Conservation (phyloP, 2,113 vertebrate genomes). For the Colistium nudipinnis region DNA sequence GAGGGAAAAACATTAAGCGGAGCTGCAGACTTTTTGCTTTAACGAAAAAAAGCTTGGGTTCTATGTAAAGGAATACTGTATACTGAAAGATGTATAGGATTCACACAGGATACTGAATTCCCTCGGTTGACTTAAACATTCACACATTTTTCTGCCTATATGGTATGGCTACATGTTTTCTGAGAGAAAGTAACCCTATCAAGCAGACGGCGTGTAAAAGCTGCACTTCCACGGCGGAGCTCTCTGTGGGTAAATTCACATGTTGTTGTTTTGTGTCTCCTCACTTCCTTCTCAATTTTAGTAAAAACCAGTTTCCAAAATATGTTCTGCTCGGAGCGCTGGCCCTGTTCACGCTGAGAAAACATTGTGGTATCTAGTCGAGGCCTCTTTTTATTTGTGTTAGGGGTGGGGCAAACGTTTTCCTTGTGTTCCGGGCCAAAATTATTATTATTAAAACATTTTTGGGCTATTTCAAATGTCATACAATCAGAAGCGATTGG, state of each 20-base stretch:
- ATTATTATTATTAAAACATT: too few species aligned
- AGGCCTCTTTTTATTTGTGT: slow-evolving; percentile 44
- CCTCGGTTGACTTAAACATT: slow-evolving; percentile 11
- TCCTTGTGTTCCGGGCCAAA: slow-evolving; percentile 31
- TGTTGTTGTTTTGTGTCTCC: slow-evolving; percentile 31
- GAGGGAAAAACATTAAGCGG: slow-evolving; percentile 58
- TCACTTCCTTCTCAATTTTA: slow-evolving; percentile 6
- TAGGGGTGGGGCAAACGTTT: slow-evolving; percentile 24
- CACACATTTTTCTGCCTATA: slow-evolving; percentile 33
- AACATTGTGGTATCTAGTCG: slow-evolving; percentile 23
- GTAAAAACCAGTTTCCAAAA: slow-evolving; percentile 48
- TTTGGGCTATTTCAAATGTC: slow-evolving; percentile 44
- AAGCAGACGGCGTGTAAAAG: slow-evolving; percentile 5
- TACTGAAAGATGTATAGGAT: slow-evolving; percentile 7
- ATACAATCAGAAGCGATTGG: slow-evolving; percentile 48
- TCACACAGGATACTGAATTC: slow-evolving; percentile 13
- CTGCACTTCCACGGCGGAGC: slow-evolving; percentile 1
- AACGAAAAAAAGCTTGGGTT: background rate
- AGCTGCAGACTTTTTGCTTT: slow-evolving; percentile 30
- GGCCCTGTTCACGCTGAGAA: slow-evolving; percentile 25
- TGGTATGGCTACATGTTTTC: slow-evolving; percentile 27
- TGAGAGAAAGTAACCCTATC: slow-evolving; percentile 10
- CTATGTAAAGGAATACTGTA: slow-evolving; percentile 27
- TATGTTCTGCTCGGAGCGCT: slow-evolving; percentile 19
- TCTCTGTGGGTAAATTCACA: slow-evolving; percentile 16